Percentiles rank a stretch among this genome's conserved stretches.
Conservation (phyloP, 2,888 invertebrate genomes). For the Acronicta aceris region DNA sequence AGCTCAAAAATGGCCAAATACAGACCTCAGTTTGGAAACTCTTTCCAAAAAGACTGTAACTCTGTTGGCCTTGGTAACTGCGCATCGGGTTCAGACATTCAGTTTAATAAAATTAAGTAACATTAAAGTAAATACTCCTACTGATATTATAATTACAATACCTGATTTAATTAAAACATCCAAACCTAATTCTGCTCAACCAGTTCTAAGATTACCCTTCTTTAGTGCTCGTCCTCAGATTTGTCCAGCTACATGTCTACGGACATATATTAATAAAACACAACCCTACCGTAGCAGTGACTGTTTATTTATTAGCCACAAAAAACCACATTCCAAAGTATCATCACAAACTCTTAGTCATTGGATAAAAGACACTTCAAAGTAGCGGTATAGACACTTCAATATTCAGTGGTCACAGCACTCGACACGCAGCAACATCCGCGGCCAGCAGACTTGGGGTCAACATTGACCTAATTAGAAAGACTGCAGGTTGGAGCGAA, state of each 20-base stretch:
- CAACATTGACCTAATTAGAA: slow-evolving; percentile 9
- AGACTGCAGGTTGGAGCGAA: background rate
- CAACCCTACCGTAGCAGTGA: background rate
- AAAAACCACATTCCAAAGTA: slow-evolving; percentile 8
- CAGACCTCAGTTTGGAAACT: slow-evolving; percentile 7
- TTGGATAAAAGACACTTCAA: slow-evolving; percentile 15
- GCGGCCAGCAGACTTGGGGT: slow-evolving; percentile 8
- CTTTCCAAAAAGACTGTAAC: slow-evolving; percentile 8
- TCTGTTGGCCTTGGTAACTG: background rate
- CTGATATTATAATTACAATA: slow-evolving; percentile 9
- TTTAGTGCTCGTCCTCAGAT: slow-evolving; percentile 9
- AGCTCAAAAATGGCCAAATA: slow-evolving; percentile 12
- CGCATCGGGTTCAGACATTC: slow-evolving; percentile 9
- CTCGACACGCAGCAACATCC: slow-evolving; percentile 12
- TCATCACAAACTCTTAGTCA: slow-evolving; percentile 7
- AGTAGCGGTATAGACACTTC: slow-evolving; percentile 11
- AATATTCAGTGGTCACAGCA: slow-evolving; percentile 11
- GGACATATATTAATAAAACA: slow-evolving; percentile 5
- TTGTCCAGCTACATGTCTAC: slow-evolving; percentile 6
- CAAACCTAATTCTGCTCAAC: slow-evolving; percentile 1
- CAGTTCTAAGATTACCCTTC: slow-evolving; percentile 9
- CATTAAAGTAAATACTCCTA: background rate
- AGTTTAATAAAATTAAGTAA: slow-evolving; percentile 8
- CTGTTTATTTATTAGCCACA: slow-evolving; percentile 9
- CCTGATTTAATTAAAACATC: slow-evolving; percentile 13